Conservation (phyloP, 2,113 vertebrate species). For the Apodemus speciosus region DNA sequence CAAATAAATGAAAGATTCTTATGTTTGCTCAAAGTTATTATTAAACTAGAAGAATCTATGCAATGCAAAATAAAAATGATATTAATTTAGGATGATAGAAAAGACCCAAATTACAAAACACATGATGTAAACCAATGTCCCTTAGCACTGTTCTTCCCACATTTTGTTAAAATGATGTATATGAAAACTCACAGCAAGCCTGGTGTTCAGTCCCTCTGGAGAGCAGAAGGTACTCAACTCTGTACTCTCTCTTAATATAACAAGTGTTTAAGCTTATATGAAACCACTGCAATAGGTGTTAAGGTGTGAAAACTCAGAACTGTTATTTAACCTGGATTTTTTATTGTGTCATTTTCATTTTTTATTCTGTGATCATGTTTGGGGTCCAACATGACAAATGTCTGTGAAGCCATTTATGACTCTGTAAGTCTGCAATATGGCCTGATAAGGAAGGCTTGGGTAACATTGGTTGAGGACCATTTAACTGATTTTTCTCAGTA, state of each 20-base stretch:
- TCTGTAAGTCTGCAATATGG: background rate
- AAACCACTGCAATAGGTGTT: background rate
- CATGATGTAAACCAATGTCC: rapidly evolving
- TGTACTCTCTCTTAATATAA: background rate
- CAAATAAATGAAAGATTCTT: background rate
- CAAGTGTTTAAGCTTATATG: background rate
- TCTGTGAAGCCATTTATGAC: background rate
- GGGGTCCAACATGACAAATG: background rate
- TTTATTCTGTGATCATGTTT: background rate
- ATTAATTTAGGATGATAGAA: background rate
- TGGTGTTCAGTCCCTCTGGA: background rate
- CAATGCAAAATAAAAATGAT: background rate
- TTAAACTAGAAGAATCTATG: background rate
- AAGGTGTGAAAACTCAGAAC: background rate
- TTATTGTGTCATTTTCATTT: background rate
- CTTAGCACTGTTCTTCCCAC: background rate
- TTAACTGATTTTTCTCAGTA: background rate
- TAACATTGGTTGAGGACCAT: background rate
- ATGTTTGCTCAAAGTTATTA: slow-evolving; percentile 1
- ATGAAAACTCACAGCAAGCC: background rate
- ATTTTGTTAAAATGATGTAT: background rate
- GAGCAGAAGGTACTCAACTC: background rate
- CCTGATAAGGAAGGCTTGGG: background rate
- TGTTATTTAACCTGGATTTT: background rate
- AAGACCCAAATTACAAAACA: background rate